Evolutionary conservation across 2,888 invertebrate species (phyloP).

Genomic region (Apamea epomidion): DNA sequence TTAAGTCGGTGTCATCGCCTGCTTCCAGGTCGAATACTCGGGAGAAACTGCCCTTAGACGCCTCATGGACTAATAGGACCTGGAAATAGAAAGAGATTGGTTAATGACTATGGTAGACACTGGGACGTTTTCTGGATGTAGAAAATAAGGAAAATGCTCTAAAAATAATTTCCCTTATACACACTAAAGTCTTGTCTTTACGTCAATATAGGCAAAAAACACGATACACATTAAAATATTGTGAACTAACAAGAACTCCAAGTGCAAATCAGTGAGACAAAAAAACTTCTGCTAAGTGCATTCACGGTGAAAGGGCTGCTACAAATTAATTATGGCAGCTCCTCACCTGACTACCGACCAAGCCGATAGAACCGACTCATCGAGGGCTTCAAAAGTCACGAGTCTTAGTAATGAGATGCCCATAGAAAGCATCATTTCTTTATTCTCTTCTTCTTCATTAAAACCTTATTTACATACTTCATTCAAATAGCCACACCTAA

Average conservation of each 20-base stretch:
- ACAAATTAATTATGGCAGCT: background rate
- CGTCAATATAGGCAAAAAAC: background rate
- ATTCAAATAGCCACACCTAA: background rate
- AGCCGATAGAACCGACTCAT: background rate
- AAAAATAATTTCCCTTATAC: background rate
- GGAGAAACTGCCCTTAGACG: slow-evolving; percentile 97
- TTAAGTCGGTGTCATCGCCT: slow-evolving; percentile 96
- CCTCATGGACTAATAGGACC: slow-evolving; percentile 97
- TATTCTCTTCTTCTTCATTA: slow-evolving; percentile 10
- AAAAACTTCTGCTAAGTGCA: background rate
- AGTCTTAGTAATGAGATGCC: background rate
- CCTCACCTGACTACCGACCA: background rate
- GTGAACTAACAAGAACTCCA: background rate
- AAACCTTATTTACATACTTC: slow-evolving; percentile 1
- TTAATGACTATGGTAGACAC: background rate
- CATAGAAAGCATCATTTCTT: background rate
- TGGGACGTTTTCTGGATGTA: background rate
- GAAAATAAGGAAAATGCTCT: background rate
- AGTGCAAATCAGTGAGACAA: background rate
- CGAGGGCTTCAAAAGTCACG: slow-evolving; percentile 2
- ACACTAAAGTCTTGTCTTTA: background rate
- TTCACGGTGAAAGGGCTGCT: background rate
- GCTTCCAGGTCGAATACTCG: slow-evolving; percentile 98
- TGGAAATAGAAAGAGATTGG: slow-evolving; percentile 75
- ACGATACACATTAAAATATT: background rate